Evolutionary conservation across 1,140 invertebrate genomes (phyloP).

Genomic region (Thaumatotibia leucotreta): DNA sequence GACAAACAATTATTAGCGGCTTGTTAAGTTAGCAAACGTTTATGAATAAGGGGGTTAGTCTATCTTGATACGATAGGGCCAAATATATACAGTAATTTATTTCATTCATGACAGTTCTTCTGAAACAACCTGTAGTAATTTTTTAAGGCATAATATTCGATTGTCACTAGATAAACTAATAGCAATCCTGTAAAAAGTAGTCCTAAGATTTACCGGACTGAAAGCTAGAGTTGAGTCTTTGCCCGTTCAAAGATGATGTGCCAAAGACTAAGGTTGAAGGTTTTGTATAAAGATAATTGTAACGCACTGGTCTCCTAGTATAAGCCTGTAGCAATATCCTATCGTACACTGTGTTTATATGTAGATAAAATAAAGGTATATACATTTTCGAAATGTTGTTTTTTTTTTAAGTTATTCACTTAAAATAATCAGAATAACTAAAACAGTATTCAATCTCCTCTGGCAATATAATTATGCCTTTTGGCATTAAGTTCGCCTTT

Average conservation of each 20-base stretch:
- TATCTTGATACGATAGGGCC: no score
- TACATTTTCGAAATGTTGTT: conserved; percentile 49
- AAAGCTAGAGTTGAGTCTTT: conserved; percentile 63
- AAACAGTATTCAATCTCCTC: no score
- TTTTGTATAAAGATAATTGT: conserved; percentile 47
- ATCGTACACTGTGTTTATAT: conserved; percentile 70
- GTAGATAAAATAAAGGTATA: conserved; percentile 71
- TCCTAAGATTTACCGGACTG: conserved; percentile 53
- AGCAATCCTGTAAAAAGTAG: conserved; percentile 45
- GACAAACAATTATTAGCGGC: no score
- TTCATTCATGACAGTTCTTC: no score
- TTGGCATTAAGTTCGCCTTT: no score
- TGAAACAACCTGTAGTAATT: no score
- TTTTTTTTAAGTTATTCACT: not conserved
- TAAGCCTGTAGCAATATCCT: conserved; percentile 65
- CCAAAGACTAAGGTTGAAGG: conserved; percentile 69
- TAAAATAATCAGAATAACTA: no score
- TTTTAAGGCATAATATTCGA: no score
- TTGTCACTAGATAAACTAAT: conserved; percentile 21
- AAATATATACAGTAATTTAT: no score
- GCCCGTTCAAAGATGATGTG: conserved; percentile 71
- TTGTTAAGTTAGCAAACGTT: no score
- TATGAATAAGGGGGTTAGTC: no score
- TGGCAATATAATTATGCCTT: no score
- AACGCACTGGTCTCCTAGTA: conserved; percentile 65